A percentile compares a stretch with the other conserved stretches of the same genome.
phyloP scores from a whole-genome alignment of 2,888 invertebrate genomes.

The Nycteola revayana region DNA sequence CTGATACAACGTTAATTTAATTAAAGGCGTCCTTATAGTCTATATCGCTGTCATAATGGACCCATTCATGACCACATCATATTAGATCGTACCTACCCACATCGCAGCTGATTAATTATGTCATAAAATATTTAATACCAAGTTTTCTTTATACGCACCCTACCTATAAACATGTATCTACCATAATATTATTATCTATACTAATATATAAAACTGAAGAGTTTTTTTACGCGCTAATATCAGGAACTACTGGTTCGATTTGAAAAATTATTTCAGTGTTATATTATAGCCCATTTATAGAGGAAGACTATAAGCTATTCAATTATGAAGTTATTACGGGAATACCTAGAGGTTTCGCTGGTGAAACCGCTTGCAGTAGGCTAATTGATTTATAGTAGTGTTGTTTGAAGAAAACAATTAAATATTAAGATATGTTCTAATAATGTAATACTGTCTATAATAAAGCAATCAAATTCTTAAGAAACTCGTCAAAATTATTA shows the following conservation, averaged over 20 bases:
- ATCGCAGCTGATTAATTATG: constrained; percentile 28
- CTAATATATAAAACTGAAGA: no score
- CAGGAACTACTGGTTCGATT: no score
- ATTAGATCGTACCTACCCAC: constrained; percentile 7
- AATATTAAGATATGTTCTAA: no score
- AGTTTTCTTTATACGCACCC: constrained; percentile 19
- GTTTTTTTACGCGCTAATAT: constrained; percentile 26
- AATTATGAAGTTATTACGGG: no score
- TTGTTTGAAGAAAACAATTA: no score
- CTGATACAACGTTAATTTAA: constrained; percentile 1
- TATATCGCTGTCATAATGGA: constrained; percentile 8
- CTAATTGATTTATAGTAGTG: no score
- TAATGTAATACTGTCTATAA: no score
- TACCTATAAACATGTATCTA: constrained; percentile 29
- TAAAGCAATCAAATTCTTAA: constrained; percentile 27
- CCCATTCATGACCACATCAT: constrained; percentile 5
- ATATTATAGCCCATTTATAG: no score
- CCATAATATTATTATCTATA: constrained; percentile 18
- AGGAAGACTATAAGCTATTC: no score
- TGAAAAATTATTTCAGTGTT: no score
- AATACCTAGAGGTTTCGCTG: no score
- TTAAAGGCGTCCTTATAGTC: constrained; percentile 4
- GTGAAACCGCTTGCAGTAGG: no score
- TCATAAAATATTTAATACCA: constrained; percentile 26
- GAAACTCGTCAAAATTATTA: constrained; percentile 34